Evolutionary conservation across 2,797 vertebrate genomes (phyloP), one percentile per base, ranked within the genome.

Genomic region (Eptatretus atami): DNA sequence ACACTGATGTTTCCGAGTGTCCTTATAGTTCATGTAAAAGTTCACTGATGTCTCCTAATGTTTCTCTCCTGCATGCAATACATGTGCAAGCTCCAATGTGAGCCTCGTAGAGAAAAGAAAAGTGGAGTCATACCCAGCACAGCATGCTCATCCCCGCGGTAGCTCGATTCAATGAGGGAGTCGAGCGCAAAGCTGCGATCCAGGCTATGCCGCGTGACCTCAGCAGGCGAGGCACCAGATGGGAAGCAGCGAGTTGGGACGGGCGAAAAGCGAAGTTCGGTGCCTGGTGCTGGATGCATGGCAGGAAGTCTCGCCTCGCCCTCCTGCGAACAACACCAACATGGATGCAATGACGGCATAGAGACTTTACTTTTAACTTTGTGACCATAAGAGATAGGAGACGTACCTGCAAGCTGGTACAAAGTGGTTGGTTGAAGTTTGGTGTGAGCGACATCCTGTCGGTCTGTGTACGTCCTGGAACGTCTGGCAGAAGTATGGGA

Each of bases 161-260:
- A 74, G 14, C 79, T 75, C 66, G 72, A 76, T 70, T 73, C 71
- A 24, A 98, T 73, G 64, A 96, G 69, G 0, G 69, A 72, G 66
- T 84, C 80, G 44, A 98, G 75, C 1, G 82, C 78, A 1, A 92
- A 94, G 72, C 81, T 92, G 24, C 79, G 75, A 71, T 98, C 90
- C 80, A 94, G 74, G 74, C 79, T 88, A 68, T 80, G 86, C 72
- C 78, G 75, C 3, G 90, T 98, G 66, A 98, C 82, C 75, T 96
- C 81, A 1, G 81, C 81, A 0, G 88, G 86, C 0, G 79, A 83
- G 2, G 88, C 83, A 1, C 88, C 87, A 0, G 75, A 74, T 1
- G 88, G 90, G 71, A 81, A 95, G 63, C 70, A 77, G 73, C 80
- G 82, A 54, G 74, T 64, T 3, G 88, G 87, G 68, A 98, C 73